Percentiles rank a stretch among this genome's conserved stretches.
Evolutionary conservation across 2,888 invertebrate genomes (phyloP).

Genomic region (Metallyticus violacea): DNA sequence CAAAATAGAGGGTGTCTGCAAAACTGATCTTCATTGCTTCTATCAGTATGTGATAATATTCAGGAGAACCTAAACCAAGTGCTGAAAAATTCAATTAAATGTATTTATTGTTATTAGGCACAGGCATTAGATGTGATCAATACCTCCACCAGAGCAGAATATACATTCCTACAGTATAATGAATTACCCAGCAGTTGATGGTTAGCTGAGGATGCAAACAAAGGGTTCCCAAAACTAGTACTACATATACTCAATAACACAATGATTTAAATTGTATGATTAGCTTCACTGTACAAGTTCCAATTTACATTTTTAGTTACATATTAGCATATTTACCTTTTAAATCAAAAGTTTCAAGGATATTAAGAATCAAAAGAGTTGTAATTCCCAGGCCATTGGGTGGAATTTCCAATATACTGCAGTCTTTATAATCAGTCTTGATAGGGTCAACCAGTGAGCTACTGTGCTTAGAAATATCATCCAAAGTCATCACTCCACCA

Average conservation of each 20-base stretch:
- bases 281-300: too few relatives aligned
- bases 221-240: not conserved
- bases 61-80: conserved; percentile 43
- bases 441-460: not conserved
- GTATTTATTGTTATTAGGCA: not conserved
- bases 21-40: conserved; percentile 45
- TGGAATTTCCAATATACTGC: not conserved
- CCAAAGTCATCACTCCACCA: not conserved
- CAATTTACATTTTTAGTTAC: too few relatives aligned
- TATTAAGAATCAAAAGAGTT: not conserved
- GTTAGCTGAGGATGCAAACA: too few relatives aligned
- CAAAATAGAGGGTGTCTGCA: conserved; percentile 42
- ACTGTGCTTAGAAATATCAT: not conserved
- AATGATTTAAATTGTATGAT: too few relatives aligned
- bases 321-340: not conserved
- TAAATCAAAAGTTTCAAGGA: not conserved
- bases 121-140: not conserved
- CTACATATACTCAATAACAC: not conserved
- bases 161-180: too few relatives aligned
- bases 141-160: not conserved
- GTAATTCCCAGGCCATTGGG: conserved; percentile 1
- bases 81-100: conserved; percentile 26
- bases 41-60: conserved; percentile 45
- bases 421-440: not conserved
- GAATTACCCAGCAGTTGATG: too few relatives aligned